These are phyloP conservation scores for Tragulus kanchil DNA, from an alignment of 2,113 vertebrate species.

Conservation along the genomic window DNA sequence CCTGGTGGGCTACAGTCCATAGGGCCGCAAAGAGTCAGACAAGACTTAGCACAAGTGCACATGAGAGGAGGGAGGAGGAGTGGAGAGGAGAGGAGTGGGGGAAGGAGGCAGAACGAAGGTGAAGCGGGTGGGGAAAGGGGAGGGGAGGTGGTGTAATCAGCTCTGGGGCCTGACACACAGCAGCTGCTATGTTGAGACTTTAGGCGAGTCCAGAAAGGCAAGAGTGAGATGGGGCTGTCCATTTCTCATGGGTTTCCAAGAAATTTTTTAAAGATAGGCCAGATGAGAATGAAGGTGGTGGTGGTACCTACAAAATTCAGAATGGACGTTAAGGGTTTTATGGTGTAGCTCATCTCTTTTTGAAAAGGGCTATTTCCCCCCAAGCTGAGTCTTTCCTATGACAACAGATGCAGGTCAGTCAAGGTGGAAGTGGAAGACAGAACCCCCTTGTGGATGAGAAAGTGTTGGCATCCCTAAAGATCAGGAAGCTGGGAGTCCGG, in stretches of 20 bases:
- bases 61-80: neutral
- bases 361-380: neutral
- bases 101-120: neutral
- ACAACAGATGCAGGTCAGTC: neutral
- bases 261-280: neutral
- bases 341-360: neutral
- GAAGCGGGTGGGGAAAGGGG: neutral
- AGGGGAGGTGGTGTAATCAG: neutral
- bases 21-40: neutral
- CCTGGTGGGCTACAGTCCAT: neutral
- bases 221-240: no score
- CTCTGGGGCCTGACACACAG: neutral
- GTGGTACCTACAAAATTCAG: neutral
- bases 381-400: neutral
- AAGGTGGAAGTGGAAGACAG: neutral
- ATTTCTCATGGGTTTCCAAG: rapidly evolving
- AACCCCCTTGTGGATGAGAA: neutral
- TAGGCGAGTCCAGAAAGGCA: neutral
- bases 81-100: neutral
- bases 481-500: neutral
- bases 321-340: neutral
- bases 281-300: neutral
- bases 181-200: neutral
- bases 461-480: neutral
- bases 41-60: neutral